Conservation (phyloP, 2,888 invertebrate genomes). For the Stictocephala bisonia region DNA sequence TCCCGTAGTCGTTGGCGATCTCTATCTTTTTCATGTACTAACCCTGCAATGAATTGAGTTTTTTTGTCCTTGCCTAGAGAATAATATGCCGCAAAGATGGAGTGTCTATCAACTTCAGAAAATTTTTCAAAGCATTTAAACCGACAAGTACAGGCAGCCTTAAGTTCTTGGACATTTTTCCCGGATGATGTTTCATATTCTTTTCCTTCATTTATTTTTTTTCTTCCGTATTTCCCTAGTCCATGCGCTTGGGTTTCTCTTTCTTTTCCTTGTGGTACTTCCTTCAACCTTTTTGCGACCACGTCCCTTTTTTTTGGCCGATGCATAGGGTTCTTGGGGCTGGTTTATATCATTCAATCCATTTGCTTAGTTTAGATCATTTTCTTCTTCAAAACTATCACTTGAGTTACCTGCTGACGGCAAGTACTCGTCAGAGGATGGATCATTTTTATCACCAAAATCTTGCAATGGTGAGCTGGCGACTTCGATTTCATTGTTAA, state of each 20-base stretch:
- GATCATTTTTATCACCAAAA: constrained; percentile 31
- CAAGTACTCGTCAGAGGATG: constrained; percentile 24
- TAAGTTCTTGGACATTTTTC: constrained; percentile 26
- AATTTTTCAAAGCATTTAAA: constrained; percentile 35
- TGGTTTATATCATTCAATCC: constrained; percentile 9
- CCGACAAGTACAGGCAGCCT: constrained; percentile 39
- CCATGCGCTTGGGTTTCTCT: constrained; percentile 8
- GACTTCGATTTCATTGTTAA: constrained; percentile 18
- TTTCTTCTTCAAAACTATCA: no score
- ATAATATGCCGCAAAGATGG: constrained; percentile 32
- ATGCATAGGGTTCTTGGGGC: not conserved
- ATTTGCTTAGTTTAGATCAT: no score
- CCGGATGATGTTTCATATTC: not conserved
- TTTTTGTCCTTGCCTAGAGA: constrained; percentile 26
- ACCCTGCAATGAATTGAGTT: constrained; percentile 42
- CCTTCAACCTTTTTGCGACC: constrained; percentile 18
- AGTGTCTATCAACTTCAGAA: constrained; percentile 25
- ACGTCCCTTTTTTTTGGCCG: not conserved
- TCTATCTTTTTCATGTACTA: constrained; percentile 41
- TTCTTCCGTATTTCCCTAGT: constrained; percentile 2
- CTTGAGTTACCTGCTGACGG: constrained; percentile 7
- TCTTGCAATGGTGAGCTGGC: constrained; percentile 4
- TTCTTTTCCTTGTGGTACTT: constrained; percentile 7
- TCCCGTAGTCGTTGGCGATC: constrained; percentile 32
- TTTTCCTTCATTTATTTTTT: constrained; percentile 13